phyloP scores from a whole-genome alignment of 2,113 vertebrate genomes.

The Excalfactoria chinensis region DNA sequence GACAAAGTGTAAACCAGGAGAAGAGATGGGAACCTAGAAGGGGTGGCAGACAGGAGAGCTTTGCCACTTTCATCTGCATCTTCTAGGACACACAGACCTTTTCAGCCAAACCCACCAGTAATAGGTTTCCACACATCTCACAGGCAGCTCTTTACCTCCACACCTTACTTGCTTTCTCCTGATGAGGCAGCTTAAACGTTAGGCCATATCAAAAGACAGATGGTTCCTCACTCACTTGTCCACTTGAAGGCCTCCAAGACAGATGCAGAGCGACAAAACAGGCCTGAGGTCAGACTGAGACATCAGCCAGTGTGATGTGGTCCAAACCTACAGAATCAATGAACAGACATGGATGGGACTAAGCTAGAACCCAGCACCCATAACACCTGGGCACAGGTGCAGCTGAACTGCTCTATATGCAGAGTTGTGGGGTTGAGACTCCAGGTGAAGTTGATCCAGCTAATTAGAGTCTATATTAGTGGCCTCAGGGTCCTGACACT shows the following conservation, averaged over 20 bases:
- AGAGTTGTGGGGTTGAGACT: not conserved
- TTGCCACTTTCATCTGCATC: accelerated
- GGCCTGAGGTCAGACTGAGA: accelerated
- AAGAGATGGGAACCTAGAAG: not conserved
- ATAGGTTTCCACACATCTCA: not conserved
- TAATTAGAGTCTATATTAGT: not conserved
- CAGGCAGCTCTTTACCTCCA: not conserved
- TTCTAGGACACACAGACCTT: not conserved
- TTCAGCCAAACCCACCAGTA: not conserved
- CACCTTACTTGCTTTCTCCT: not conserved
- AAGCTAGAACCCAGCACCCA: accelerated
- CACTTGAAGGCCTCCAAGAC: not conserved
- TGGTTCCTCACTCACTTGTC: not conserved
- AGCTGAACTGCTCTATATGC: not conserved
- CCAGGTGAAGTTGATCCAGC: not conserved
- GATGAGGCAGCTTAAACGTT: accelerated
- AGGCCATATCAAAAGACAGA: not conserved
- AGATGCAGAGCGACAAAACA: not conserved
- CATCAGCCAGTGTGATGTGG: accelerated
- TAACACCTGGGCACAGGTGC: accelerated
- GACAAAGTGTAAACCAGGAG: not conserved
- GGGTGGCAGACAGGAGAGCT: not conserved
- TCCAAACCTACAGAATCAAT: not conserved
- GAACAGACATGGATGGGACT: accelerated
- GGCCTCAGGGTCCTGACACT: not conserved